phyloP scores from a whole-genome alignment of 2,113 vertebrate species.

The Coptodon bakossiorum region DNA sequence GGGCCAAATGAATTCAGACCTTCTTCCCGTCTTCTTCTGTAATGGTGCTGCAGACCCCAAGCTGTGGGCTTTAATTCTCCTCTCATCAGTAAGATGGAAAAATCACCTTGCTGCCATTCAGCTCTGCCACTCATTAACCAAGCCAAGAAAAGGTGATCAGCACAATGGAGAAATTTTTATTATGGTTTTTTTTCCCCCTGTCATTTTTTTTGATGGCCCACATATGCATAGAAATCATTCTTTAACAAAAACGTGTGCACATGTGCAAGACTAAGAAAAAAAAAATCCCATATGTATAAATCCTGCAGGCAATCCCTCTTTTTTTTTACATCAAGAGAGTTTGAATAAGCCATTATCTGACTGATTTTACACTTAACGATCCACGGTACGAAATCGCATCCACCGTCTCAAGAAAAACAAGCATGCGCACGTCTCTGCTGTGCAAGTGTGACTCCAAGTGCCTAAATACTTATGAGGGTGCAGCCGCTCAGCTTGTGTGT shows the following conservation, averaged over 20 bases:
- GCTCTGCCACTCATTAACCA: conserved; percentile 71
- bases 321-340: not conserved
- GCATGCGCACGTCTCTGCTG: not conserved
- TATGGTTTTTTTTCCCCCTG: not conserved
- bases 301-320: not conserved
- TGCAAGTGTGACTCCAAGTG: not conserved
- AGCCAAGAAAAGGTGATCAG: conserved; percentile 56
- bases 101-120: conserved; percentile 72
- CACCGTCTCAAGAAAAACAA: not conserved
- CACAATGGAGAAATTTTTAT: conserved; percentile 55
- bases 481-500: conserved; percentile 32
- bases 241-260: conserved; percentile 13
- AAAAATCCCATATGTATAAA: not conserved
- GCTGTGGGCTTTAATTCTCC: conserved; percentile 75
- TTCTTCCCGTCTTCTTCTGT: conserved; percentile 58
- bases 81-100: conserved; percentile 73
- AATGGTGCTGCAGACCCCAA: conserved; percentile 70
- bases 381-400: not conserved
- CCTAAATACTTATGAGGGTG: conserved; percentile 38
- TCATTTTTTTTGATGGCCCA: not conserved
- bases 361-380: not conserved
- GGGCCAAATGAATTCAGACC: conserved; percentile 73
- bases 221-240: conserved; percentile 31
- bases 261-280: not conserved
- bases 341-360: not conserved